A percentile compares a stretch with the other conserved stretches of the same genome.
Conservation (phyloP, 1,140 invertebrate genomes). For the Euborellia annulipes region DNA sequence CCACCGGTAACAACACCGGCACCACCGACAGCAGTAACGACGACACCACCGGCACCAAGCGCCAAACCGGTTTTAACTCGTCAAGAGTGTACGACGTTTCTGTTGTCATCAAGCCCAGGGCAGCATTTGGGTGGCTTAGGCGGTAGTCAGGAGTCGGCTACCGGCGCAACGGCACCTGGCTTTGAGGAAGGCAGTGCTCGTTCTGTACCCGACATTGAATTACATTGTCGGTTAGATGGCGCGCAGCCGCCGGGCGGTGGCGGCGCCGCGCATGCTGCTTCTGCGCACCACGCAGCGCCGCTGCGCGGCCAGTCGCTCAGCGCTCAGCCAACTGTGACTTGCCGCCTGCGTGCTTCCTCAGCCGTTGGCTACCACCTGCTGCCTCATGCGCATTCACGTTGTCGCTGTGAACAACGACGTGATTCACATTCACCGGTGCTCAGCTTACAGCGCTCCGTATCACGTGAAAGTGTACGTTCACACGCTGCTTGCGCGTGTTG, state of each 20-base stretch:
- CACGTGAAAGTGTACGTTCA: slow-evolving; percentile 44
- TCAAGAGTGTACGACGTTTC: slow-evolving; percentile 62
- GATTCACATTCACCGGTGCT: slow-evolving; percentile 60
- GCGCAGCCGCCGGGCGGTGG: background rate
- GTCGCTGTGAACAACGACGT: slow-evolving; percentile 50
- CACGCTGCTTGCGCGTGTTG: slow-evolving; percentile 40
- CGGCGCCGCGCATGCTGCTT: background rate
- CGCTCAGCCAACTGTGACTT: slow-evolving; percentile 8
- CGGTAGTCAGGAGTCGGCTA: background rate
- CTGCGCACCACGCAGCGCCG: background rate
- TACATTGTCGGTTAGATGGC: slow-evolving; percentile 46
- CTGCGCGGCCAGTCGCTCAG: background rate
- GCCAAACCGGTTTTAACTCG: slow-evolving; percentile 53
- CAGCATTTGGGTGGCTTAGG: background rate
- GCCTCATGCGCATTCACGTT: slow-evolving; percentile 25
- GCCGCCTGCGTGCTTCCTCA: slow-evolving; percentile 11
- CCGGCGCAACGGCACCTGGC: background rate
- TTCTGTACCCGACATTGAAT: slow-evolving; percentile 76
- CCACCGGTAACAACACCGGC: slow-evolving; percentile 8
- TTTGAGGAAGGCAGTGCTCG: slow-evolving; percentile 30
- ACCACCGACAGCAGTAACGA: slow-evolving; percentile 25
- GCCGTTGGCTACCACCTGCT: slow-evolving; percentile 21
- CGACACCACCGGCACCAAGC: slow-evolving; percentile 13
- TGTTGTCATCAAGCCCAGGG: slow-evolving; percentile 42
- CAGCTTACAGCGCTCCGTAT: slow-evolving; percentile 52